These are phyloP conservation scores for Limanda limanda DNA, from an alignment of 2,113 vertebrate species.

Conservation along the genomic window DNA sequence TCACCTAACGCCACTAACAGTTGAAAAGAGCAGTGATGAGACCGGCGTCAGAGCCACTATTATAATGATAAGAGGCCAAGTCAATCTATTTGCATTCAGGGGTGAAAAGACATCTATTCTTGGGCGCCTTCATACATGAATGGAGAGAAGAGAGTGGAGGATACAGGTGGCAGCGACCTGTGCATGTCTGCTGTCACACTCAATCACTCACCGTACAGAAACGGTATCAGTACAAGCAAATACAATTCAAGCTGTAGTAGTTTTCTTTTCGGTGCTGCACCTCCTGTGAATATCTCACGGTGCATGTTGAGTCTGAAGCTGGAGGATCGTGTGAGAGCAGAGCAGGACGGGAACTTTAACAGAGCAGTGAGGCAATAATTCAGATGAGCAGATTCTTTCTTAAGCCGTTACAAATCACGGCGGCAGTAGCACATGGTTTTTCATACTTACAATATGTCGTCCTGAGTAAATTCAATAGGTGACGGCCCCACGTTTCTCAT, in stretches of 20 bases:
- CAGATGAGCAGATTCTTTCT: slow-evolving; percentile 20
- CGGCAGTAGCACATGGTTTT: slow-evolving; percentile 1
- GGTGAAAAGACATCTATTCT: slow-evolving; percentile 60
- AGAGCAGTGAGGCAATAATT: slow-evolving; percentile 13
- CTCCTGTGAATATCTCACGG: not conserved
- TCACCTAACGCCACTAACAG: slow-evolving; percentile 64
- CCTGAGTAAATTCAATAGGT: no score
- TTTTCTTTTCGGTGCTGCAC: not conserved
- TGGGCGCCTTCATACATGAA: slow-evolving; percentile 18
- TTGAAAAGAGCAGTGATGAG: slow-evolving; percentile 57
- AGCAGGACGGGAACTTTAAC: not conserved
- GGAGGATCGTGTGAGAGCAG: not conserved
- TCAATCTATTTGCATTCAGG: slow-evolving; percentile 65
- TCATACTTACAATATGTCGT: slow-evolving; percentile 8
- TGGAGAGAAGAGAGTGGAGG: slow-evolving; percentile 7
- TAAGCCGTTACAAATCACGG: slow-evolving; percentile 12
- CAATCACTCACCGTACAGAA: slow-evolving; percentile 29
- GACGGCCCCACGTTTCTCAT: no score
- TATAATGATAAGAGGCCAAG: slow-evolving; percentile 64
- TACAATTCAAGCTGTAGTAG: not conserved
- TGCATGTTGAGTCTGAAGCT: not conserved
- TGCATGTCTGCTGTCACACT: slow-evolving; percentile 36
- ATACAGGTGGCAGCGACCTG: slow-evolving; percentile 45
- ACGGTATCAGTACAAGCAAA: not conserved
- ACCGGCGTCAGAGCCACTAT: slow-evolving; percentile 34